These are phyloP conservation scores for Lamellibrachia satsuma DNA, from an alignment of 2,888 invertebrate genomes.

Conservation along the genomic window DNA sequence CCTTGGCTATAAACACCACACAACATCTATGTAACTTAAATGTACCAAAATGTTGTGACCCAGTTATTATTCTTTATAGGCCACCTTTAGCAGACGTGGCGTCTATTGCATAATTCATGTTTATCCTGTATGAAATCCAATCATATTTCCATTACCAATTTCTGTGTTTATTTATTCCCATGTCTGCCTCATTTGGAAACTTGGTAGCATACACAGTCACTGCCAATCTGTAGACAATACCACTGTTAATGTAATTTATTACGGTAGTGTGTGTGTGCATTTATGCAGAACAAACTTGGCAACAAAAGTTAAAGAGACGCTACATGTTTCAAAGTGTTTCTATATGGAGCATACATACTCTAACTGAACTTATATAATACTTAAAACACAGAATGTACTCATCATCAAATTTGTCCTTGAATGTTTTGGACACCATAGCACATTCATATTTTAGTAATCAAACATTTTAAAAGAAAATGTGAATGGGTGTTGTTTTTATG, in stretches of 20 bases:
- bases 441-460: not conserved
- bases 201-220: not conserved
- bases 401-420: too few species aligned
- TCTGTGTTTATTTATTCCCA: not conserved
- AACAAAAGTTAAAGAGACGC: not conserved
- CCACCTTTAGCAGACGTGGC: not conserved
- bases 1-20: not conserved
- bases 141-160: not conserved
- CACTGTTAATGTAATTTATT: not conserved
- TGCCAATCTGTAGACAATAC: not conserved
- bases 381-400: not conserved
- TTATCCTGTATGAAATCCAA: not conserved
- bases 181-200: not conserved
- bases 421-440: not conserved
- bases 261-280: not conserved
- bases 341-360: not conserved
- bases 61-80: not conserved
- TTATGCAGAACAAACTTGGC: not conserved
- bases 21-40: not conserved
- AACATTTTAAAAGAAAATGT: not conserved
- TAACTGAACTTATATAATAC: not conserved
- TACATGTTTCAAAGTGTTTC: not conserved
- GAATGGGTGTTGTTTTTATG: not conserved
- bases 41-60: not conserved
- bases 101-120: not conserved